Percentiles rank a stretch among this genome's conserved stretches.
Conservation (phyloP, 2,797 vertebrate species). For the Mastacembelus armatus region DNA sequence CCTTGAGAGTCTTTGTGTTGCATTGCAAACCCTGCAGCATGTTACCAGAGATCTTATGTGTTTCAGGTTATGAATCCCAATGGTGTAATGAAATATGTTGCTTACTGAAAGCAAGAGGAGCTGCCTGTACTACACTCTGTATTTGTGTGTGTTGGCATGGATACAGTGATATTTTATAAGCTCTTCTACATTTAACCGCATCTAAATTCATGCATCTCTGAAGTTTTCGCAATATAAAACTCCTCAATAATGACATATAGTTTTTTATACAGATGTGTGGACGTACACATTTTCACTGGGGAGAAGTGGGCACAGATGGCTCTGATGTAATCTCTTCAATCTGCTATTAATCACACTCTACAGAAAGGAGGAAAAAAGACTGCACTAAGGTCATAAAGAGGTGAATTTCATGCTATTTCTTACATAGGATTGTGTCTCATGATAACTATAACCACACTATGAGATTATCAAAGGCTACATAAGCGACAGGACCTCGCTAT, state of each 20-base stretch:
- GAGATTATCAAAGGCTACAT: conserved; percentile 40
- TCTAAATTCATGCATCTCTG: conserved; percentile 19
- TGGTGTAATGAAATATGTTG: conserved; percentile 61
- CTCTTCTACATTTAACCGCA: conserved; percentile 22
- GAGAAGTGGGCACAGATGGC: conserved; percentile 69
- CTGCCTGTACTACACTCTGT: conserved; percentile 3
- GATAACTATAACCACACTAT: conserved; percentile 26
- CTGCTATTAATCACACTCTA: conserved; percentile 65
- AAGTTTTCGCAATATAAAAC: conserved; percentile 14
- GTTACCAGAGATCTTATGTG: conserved; percentile 61
- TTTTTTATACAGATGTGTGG: conserved; percentile 25
- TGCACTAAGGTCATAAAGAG: conserved; percentile 55
- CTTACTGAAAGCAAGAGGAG: conserved; percentile 55
- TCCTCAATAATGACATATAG: conserved; percentile 5
- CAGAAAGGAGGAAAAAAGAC: conserved; percentile 46
- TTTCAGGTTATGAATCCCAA: conserved; percentile 70
- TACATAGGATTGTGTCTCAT: conserved; percentile 4
- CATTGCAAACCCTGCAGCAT: conserved; percentile 43
- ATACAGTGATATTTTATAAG: conserved; percentile 29
- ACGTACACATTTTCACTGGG: conserved; percentile 45
- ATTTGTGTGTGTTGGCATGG: not conserved
- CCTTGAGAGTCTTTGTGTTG: conserved; percentile 52
- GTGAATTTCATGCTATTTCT: conserved; percentile 38
- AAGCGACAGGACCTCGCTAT: conserved; percentile 12
- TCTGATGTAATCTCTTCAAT: conserved; percentile 70